A percentile compares a stretch with the other conserved stretches of the same genome.
Conservation (phyloP, 2,113 vertebrate species). For the Calidris pygmaea region DNA sequence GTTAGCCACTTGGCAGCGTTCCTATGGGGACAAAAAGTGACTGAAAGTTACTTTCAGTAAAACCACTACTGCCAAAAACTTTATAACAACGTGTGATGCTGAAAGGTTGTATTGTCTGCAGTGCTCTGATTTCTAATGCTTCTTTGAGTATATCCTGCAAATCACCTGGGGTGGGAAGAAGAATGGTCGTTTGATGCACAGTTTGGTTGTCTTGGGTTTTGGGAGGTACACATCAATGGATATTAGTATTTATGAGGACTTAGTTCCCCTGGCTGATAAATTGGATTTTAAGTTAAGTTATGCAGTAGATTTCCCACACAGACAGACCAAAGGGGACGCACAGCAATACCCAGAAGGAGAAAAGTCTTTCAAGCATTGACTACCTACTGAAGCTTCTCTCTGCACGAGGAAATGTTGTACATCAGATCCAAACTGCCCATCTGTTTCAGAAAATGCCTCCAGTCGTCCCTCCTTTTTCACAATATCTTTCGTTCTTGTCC, state of each 20-base stretch:
- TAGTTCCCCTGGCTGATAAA: not conserved
- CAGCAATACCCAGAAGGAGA: not conserved
- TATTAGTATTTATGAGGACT: not conserved
- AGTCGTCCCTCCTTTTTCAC: not conserved
- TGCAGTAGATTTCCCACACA: not conserved
- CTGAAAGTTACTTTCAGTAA: not conserved
- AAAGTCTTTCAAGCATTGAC: not conserved
- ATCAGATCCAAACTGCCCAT: fast-evolving
- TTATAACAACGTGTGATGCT: fast-evolving
- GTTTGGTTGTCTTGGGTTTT: not conserved
- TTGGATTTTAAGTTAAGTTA: not conserved
- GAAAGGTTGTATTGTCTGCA: not conserved
- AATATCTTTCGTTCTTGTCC: not conserved
- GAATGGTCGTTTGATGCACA: fast-evolving
- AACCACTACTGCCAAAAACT: not conserved
- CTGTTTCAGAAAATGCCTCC: not conserved
- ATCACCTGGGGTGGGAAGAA: not conserved
- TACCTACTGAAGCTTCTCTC: not conserved
- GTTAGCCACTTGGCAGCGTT: not conserved
- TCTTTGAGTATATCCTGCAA: not conserved
- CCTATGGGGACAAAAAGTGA: not conserved
- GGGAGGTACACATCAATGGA: no score
- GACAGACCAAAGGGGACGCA: not conserved
- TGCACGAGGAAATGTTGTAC: fast-evolving
- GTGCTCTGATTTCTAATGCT: not conserved